Base-by-base conservation (phyloP, 2,797 vertebrate species). In the Gymnodraco acuticeps region DNA sequence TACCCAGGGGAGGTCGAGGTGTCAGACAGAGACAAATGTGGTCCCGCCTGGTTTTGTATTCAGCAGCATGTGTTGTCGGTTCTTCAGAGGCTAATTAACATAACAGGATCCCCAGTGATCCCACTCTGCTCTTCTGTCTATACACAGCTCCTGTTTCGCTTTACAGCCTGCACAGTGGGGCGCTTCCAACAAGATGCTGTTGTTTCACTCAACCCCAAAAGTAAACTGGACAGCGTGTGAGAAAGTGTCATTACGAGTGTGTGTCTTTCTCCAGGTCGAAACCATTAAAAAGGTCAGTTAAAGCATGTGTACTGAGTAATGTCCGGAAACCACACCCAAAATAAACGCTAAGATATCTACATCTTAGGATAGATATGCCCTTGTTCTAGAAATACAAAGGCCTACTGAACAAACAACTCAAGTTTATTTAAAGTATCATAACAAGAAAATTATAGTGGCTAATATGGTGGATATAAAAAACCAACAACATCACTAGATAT, bases 71-170 rank as follows among this genome's bases (percentile, higher is more conserved):
- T 97, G 96, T 96, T 96, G 93, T 92, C 92, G 87, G 94, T 96
- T 96, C 95, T 96, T 98, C 96, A 97, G 90, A 92, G 77, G 89
- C 95, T 97, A 96, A 97, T 97, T 97, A 97, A 96, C 95, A 96
- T 96, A 97, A 93, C 96, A 98, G 96, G 93, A 92, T 86, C 94
- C 93, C 87, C 86, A 85, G 88, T 82, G 94, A 92, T 95, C 90
- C 88, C 86, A 85, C 94, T 94, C 92, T 93, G 92, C 91, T 90
- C 84, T 72, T 87, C 83, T 94, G 88, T 91, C 94, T 92, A 80
- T 93, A 89, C 88, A 83, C 88, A 69, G 95, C 91, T 97, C 94
- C 53, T 48, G 62, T 97, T 96, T 96, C 96, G 33, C 65, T 91
- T 90, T 84, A 92, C 59, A 20, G 84, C 87, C 43, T 0, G 54